Percentiles rank a stretch among this genome's conserved stretches.
Conservation (phyloP, 2,888 invertebrate genomes). For the Antheraea yamamai region DNA sequence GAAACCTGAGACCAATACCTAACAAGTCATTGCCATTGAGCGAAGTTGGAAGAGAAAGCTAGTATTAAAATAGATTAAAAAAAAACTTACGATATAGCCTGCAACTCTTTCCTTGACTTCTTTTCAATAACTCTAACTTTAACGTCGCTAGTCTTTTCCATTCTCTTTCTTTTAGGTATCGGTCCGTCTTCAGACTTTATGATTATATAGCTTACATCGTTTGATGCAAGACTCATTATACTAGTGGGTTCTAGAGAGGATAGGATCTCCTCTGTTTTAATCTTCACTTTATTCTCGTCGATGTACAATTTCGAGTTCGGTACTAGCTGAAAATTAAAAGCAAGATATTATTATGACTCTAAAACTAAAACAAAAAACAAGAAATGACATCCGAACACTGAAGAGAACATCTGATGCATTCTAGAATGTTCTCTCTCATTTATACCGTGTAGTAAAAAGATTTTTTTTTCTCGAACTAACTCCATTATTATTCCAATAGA, state of each 20-base stretch:
- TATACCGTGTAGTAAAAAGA: too few species aligned
- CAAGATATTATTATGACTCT: not conserved
- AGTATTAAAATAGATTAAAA: not conserved
- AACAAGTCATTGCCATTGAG: too few species aligned
- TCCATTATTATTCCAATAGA: too few species aligned
- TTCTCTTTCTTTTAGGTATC: constrained; percentile 27
- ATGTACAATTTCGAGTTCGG: constrained; percentile 17
- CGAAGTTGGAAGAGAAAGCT: too few species aligned
- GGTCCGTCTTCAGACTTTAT: constrained; percentile 46
- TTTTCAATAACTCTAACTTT: constrained; percentile 23
- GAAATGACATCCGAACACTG: too few species aligned
- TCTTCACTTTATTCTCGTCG: constrained; percentile 29
- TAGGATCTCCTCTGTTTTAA: constrained; percentile 45
- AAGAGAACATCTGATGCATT: too few species aligned
- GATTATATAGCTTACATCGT: constrained; percentile 74
- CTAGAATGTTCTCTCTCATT: too few species aligned
- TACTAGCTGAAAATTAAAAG: constrained; percentile 18
- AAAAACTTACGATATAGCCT: constrained; percentile 55
- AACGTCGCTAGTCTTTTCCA: constrained; percentile 29
- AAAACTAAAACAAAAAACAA: not conserved
- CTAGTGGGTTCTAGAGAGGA: constrained; percentile 50
- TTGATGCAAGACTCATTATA: constrained; percentile 50
- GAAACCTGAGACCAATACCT: too few species aligned
- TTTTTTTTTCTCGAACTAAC: too few species aligned
- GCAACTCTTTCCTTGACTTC: constrained; percentile 36